Percentiles rank a stretch among this genome's conserved stretches.
Evolutionary conservation across 2,888 invertebrate genomes (phyloP).

Genomic region (Zygothrica quintamaculata): DNA sequence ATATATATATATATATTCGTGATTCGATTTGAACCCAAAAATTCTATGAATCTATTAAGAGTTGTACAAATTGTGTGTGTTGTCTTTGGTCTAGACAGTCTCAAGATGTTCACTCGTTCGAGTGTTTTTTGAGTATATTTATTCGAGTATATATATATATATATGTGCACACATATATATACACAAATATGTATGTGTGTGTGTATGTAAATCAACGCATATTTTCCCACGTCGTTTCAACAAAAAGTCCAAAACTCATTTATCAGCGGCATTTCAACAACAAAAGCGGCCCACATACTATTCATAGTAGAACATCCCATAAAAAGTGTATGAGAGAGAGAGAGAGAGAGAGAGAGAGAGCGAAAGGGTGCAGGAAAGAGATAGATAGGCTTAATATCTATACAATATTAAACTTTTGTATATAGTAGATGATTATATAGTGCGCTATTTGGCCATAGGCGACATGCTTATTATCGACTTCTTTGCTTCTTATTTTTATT

Average conservation of each 20-base stretch:
- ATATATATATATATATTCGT: too few species aligned
- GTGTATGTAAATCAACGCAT: slow-evolving; percentile 62
- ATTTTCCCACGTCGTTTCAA: slow-evolving; percentile 74
- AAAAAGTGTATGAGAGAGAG: slow-evolving; percentile 49
- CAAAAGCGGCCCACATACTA: slow-evolving; percentile 62
- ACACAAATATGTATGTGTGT: slow-evolving; percentile 12
- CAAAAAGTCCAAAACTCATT: slow-evolving; percentile 70
- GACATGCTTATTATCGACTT: slow-evolving; percentile 60
- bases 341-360: not conserved
- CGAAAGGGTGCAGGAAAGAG: not conserved
- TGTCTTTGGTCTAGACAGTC: slow-evolving; percentile 32
- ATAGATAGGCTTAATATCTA: not conserved
- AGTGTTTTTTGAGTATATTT: slow-evolving; percentile 21
- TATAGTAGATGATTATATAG: slow-evolving; percentile 61
- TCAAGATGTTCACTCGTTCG: slow-evolving; percentile 49
- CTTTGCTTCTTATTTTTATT: not conserved
- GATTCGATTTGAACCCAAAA: slow-evolving; percentile 18
- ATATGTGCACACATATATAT: not conserved
- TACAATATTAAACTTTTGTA: not conserved
- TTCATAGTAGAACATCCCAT: slow-evolving; percentile 26
- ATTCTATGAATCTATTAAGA: slow-evolving; percentile 1
- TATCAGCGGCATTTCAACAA: slow-evolving; percentile 75
- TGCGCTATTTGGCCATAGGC: slow-evolving; percentile 52
- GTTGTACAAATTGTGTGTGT: slow-evolving; percentile 1
- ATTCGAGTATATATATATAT: not conserved